These are phyloP conservation scores for Sinonovacula constricta DNA, from an alignment of 1,140 invertebrate species.

Conservation along the genomic window DNA sequence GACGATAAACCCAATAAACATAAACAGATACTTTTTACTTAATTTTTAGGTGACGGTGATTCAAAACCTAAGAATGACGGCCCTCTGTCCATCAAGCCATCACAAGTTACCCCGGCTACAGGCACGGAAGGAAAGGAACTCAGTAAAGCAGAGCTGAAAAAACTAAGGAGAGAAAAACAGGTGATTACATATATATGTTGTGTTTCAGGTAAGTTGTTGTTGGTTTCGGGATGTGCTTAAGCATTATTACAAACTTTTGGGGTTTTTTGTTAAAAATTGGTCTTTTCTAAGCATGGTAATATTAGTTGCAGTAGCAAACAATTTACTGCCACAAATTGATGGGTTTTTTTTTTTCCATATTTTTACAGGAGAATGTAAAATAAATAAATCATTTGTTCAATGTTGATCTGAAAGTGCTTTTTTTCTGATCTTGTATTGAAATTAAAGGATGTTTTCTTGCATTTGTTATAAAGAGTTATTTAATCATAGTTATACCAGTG, in stretches of 20 bases:
- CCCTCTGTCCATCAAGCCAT: no score
- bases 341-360: neutral
- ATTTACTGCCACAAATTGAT: neutral
- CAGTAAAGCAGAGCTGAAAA: constrained; percentile 86
- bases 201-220: neutral
- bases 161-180: constrained; percentile 88
- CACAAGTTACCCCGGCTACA: no score
- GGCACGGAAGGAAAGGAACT: constrained; percentile 75
- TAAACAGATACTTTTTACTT: neutral
- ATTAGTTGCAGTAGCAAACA: neutral
- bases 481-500: no score
- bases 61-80: neutral
- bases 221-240: neutral
- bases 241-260: neutral
- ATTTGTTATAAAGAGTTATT: no score
- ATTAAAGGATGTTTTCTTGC: no score
- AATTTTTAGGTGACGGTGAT: neutral
- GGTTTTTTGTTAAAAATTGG: neutral
- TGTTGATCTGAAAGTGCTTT: no score
- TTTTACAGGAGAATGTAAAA: neutral
- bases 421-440: no score
- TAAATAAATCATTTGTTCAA: no score
- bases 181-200: constrained; percentile 44
- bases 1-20: no score
- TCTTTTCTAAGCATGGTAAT: neutral